Evolutionary conservation across 2,888 invertebrate species (phyloP), one percentile per base, ranked within the genome.

Genomic region (Tribolium freemani): DNA sequence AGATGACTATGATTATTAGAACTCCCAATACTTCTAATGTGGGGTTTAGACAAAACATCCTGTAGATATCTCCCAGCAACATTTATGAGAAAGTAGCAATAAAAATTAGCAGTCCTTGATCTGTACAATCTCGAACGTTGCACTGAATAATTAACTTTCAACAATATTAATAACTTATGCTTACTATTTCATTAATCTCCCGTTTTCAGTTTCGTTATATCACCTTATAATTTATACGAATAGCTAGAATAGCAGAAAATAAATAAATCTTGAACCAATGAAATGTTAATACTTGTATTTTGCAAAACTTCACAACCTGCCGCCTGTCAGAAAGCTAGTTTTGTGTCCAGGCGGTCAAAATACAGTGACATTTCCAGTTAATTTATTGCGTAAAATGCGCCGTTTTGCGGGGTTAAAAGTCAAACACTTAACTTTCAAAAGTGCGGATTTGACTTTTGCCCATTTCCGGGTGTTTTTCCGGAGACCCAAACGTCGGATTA

Each of bases 71-170:
- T 16, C 16, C 1, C 16, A 38, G 38, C 8, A 38, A 38, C 38
- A 38, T 38, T 6, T 13, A 58, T 45, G 57, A 38, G 58, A 58
- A 58, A 58, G 58, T 58, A 45, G 38, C 31, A 11, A 44, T 58
- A 58, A 58, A 58, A 58, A 58, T 58, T 58, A 58, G 16, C 45
- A 45, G 45, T 58, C 58, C 58, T 58, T 58, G 58, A 58, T 13
- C 58, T 31, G 58, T 58, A 44, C 58, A 58, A 45, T 58, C 58
- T 31, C 58, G 58, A 58, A 58, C 58, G 38, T 58, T 58, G 58
- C 58, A 58, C 58, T 58, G 44, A 58, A 58, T 44, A 58, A 58
- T 58, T 38, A 31, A 31, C 56, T 56, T 56, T 30, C 31, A 56
- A 31, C 13, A 30, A 31, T 38, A 56, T 38, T 38, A 38, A 38